Evolutionary conservation across 1,140 invertebrate species (phyloP), one percentile per base, ranked within the genome.

Genomic region (Leptinotarsa undecemlineata): DNA sequence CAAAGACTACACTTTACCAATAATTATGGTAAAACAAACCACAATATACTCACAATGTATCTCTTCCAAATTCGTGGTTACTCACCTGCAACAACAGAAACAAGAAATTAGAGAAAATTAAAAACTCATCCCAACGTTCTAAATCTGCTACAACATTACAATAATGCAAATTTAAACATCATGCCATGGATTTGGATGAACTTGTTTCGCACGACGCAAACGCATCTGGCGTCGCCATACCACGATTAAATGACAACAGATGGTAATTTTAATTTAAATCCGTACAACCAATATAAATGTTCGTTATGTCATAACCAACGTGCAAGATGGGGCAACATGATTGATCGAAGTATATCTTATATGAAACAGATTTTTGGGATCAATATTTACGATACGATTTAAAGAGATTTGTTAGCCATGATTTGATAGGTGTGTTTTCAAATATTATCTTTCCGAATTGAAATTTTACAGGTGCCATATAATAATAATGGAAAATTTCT

Each of bases 221-320:
- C 26, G 1, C 66, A 68, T 26, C 23, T 68, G 66, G 66, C 66
- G 66, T n/a, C 66, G 42, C 19, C n/a, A 19, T 26, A 68, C 23
- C 66, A 47, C 66, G 42, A 68, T 68, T 68, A 68, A 68, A 68
- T 47, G 66, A 47, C 66, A 68, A 68, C 66, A 68, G 23, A 68
- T 68, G 66, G 66, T 20, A 42, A 33, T 68, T 47, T 68, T 47
- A 47, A 68, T 68, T 68, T 68, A 68, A 68, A 19, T 68, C 42
- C 13, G 66, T 68, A 26, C n/a, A 68, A 68, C 51, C 33, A 68
- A 68, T 68, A 47, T 42, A 26, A 68, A 68, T 47, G 66, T 47
- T n/a, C 14, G n/a, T 68, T 26, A 15, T 19, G 51, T 57, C 17
- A 19, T 15, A 57, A 57, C 51, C n/a, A 57, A 57, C 51, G 51